phyloP scores from a whole-genome alignment of 1,140 invertebrate species.

The Epicauta chinensis region DNA sequence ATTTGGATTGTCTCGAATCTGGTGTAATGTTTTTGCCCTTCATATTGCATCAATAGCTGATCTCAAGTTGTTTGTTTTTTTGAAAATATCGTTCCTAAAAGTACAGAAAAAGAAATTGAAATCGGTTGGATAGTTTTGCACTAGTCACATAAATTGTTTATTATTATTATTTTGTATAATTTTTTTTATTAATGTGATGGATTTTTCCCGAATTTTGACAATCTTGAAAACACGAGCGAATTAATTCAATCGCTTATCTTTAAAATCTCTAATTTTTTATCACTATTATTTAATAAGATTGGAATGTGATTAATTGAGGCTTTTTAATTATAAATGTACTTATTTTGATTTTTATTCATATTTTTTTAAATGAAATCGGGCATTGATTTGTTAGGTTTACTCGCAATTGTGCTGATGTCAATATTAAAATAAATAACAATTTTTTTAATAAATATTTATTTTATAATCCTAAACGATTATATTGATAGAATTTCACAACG shows the following conservation, averaged over 20 bases:
- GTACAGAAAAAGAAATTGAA: too few relatives aligned
- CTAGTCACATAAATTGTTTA: slow-evolving; percentile 7
- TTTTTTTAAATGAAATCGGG: too few relatives aligned
- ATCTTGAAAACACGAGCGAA: neutral
- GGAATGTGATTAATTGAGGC: slow-evolving; percentile 15
- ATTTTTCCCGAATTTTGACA: slow-evolving; percentile 2
- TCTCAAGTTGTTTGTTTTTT: too few relatives aligned
- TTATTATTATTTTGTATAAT: too few relatives aligned
- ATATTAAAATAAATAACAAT: neutral
- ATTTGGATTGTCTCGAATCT: too few relatives aligned
- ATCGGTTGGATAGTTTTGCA: neutral
- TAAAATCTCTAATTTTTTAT: too few relatives aligned
- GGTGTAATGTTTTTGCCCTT: too few relatives aligned
- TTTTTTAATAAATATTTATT: neutral
- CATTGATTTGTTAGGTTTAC: too few relatives aligned
- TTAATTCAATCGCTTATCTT: too few relatives aligned
- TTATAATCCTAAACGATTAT: neutral
- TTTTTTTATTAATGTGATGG: slow-evolving; percentile 1
- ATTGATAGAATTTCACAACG: slow-evolving; percentile 10
- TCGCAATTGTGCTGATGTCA: too few relatives aligned
- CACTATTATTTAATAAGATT: neutral
- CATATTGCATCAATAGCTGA: too few relatives aligned
- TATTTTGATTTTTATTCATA: neutral
- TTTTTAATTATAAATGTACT: slow-evolving; percentile 12
- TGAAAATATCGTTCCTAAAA: too few relatives aligned